Base-by-base conservation (phyloP, 2,113 vertebrate genomes). In the Eolophus roseicapilla region DNA sequence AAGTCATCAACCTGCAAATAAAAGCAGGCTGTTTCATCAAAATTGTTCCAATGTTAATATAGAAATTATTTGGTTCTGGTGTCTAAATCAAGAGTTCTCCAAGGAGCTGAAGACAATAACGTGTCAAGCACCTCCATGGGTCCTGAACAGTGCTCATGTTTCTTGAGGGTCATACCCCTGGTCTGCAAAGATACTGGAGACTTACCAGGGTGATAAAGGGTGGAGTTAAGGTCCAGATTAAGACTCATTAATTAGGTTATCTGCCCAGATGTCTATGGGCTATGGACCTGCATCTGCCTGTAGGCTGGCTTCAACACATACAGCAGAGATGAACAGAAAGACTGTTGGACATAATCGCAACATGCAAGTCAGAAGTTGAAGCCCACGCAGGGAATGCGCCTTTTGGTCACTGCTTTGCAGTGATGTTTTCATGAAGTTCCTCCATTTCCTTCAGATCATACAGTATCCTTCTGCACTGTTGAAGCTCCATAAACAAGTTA, bases 401-500 rank as follows among this genome's bases (percentile, higher is more conserved):
- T 86, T 95, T 81, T 71, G 71, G 21, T 10, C 46, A 39, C 13
- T 59, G 28, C n/a, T 95, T 78, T 75, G 43, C 10, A 55, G 8
- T 39, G 15, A 35, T 59, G 46, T 64, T 85, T 73, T 16, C 64
- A 23, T 23, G 65, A 76, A 57, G 27, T 12, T 74, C 4, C 35
- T 90, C 75, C 18, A 39, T 87, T 94, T 82, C 43, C 71, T 67
- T 64, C 75, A 82, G 73, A 71, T 68, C 53, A 33, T 69, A 37
- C 60, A 84, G 39, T 86, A 88, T 92, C 79, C 70, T 79, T 84
- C 62, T 86, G 24, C 57, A 53, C 21, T 82, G 64, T 19, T 93
- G 88, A 64, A 88, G 84, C 59, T 94, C 70, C 88, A 95, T 83
- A 95, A 97, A 71, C 95, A 91, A 87, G 92, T 85, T 94, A 82